Evolutionary conservation across 2,113 vertebrate genomes (phyloP), one percentile per base, ranked within the genome.

Genomic region (Cromileptes altivelis): DNA sequence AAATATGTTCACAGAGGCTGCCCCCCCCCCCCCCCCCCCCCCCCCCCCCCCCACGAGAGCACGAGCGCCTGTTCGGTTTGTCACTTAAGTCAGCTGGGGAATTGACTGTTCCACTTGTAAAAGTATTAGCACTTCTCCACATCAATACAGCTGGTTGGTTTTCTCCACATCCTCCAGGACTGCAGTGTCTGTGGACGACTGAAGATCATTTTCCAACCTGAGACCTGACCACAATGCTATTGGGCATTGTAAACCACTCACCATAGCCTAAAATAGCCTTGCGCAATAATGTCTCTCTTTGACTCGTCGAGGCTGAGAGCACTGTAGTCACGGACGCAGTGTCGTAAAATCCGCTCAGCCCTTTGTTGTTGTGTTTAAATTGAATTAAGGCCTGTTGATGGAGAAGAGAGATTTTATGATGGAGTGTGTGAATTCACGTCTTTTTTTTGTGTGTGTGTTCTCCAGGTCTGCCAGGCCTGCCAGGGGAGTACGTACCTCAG

Each of bases 401-500:
- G 88, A 81, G 78, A 67, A 19, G 55, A 78, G 81, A n/a, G 1
- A 50, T 77, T 89, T 85, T 80, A 86, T 88, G 49, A 86, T 88
- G 45, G 77, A 86, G 80, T 72, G 68, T 3, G 50, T 85, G 30
- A 86, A 82, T 80, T 79, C 11, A 70, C 79, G 73, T 70, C 65
- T 91, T 84, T 88, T 84, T 88, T 73, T 91, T 37, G 58, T 91
- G 70, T 87, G 93, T 89, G 71, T 70, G 15, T 50, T 49, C 78
- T 95, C 6, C 96, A 99, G 98, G 97, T 98, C 96, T 98, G 95
- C 97, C 97, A 96, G 97, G 97, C 97, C 96, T 97, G 96, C 96
- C 97, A 94, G 97, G 97, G 97, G 98, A 98, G 95, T 98, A 95
- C 91, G 95, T 97, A 96, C 97, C 97, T 98, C 98, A 99, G 97